Base-by-base conservation (phyloP, 2,888 invertebrate genomes). In the Ellobium chinense region DNA sequence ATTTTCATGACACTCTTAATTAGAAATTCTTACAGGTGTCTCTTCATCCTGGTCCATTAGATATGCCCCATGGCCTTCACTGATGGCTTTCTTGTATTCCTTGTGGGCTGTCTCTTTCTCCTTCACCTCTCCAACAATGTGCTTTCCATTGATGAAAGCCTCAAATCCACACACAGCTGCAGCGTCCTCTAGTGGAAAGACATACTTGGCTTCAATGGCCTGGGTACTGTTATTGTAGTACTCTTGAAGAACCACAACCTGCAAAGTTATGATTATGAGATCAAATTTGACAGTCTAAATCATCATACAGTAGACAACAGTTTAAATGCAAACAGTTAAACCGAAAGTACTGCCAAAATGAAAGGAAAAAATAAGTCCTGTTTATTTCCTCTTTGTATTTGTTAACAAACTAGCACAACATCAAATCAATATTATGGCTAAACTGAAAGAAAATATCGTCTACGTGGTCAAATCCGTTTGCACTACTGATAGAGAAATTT, bases 111-210 rank as follows among this genome's bases (percentile, higher is more conserved):
- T 86, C 81, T 93, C 91, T 81, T 93, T 93, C 86, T 93, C 93
- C 82, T 93, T 92, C 74, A 93, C 92, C 79, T 91, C 89, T 18
- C 93, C 93, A 3, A 93, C 87, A 21, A 93, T 90, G 82, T 93
- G 93, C 78, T 93, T 93, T 62, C 91, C 92, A 83, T 93, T 92
- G 82, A 93, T 92, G 86, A 91, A 93, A 1, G 93, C 93, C 82
- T 93, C 93, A 86, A 93, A 93, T 0, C 92, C 93, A 86, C 93
- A 93, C 37, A 93, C 93, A 14, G 92, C 92, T 21, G 93, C 93
- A 84, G 90, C 88, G 31, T 93, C 93, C 62, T 91, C 91, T 70
- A 93, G 88, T 0, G 93, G 93, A 81, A 93, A 93, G 36, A 93
- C 92, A 85, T 93, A 93, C 86, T 93, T 93, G 12, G 92, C 93